Evolutionary conservation across 2,888 invertebrate genomes (phyloP), one percentile per base, ranked within the genome.

Genomic region (Acrocyrtus sp.): DNA sequence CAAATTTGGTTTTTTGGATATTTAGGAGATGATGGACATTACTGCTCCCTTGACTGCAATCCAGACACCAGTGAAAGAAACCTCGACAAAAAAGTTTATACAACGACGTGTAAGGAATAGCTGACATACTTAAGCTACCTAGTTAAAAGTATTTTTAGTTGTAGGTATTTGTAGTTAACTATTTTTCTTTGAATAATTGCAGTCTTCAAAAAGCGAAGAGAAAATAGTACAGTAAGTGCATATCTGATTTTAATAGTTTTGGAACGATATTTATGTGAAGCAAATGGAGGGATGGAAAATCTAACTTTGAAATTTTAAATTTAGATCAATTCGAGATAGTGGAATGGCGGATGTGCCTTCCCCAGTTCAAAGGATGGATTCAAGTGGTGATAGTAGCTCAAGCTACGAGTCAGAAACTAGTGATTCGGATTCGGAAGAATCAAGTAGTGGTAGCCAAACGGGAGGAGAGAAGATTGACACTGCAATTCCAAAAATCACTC

Each of bases 21-120:
- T 72, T 27, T 60, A 81, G 81, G 81, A 81, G 76, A 81, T 81
- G 81, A 81, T 78, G 76, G 80, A 81, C 75, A 78, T 80, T 21
- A 77, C 73, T 45, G 57, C 80, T 68, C 81, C 81, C 63, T 63
- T 81, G 50, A 80, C 80, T 68, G 79, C 75, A 69, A 79, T 80
- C 66, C 78, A 74, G 47, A 79, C 78, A 58, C 80, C 81, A 54
- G 67, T 74, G 3, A 76, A 76, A 72, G 76, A 78, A 72, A 73
- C 65, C 60, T 34, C 66, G 47, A 50, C 72, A 21, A 80, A 79
- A 66, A 79, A 77, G 58, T 74, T 77, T 62, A 67, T 79, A 60
- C 77, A 68, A 68, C 76, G 81, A 66, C 75, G 81, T 63, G 80
- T 81, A 77, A 79, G 69, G 27, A 43, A 50, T 50, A 29, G 6